These are phyloP conservation scores for Burhinus bistriatus DNA, from an alignment of 2,113 vertebrate genomes.

Conservation along the genomic window DNA sequence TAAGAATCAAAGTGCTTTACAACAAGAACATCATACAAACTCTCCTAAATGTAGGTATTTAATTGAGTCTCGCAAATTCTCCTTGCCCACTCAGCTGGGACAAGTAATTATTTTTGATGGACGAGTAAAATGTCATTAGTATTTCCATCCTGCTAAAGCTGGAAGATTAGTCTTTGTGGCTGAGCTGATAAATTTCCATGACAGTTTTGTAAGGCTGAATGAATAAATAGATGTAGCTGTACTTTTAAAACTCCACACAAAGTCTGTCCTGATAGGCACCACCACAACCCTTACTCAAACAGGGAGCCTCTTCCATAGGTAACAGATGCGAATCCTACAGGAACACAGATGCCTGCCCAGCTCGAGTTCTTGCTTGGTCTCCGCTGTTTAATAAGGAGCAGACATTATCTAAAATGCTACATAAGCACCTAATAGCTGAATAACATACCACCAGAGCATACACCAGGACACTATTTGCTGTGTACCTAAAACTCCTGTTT, in stretches of 20 bases:
- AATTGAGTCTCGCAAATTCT: conserved; percentile 54
- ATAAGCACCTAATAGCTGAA: not conserved
- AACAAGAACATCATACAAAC: conserved; percentile 21
- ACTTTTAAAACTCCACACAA: not conserved
- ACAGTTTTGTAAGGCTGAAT: not conserved
- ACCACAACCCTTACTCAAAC: not conserved
- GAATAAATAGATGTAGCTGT: not conserved
- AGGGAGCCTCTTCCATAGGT: not conserved
- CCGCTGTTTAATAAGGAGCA: not conserved
- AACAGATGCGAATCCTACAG: not conserved
- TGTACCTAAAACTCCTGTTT: not conserved
- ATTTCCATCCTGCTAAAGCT: conserved; percentile 42
- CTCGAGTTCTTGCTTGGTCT: not conserved
- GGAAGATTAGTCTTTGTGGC: conserved; percentile 51
- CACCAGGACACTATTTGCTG: not conserved
- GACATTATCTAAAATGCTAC: not conserved
- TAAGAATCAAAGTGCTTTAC: conserved; percentile 18
- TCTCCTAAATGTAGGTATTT: conserved; percentile 34
- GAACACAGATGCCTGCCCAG: not conserved
- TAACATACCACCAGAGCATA: not conserved
- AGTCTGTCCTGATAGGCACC: not conserved
- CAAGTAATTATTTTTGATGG: conserved; percentile 65
- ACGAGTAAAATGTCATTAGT: conserved; percentile 59
- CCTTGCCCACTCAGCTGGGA: conserved; percentile 52
- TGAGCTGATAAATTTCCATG: conserved; percentile 41